phyloP scores from a whole-genome alignment of 2,888 invertebrate species.

The Nymphalis urticae region DNA sequence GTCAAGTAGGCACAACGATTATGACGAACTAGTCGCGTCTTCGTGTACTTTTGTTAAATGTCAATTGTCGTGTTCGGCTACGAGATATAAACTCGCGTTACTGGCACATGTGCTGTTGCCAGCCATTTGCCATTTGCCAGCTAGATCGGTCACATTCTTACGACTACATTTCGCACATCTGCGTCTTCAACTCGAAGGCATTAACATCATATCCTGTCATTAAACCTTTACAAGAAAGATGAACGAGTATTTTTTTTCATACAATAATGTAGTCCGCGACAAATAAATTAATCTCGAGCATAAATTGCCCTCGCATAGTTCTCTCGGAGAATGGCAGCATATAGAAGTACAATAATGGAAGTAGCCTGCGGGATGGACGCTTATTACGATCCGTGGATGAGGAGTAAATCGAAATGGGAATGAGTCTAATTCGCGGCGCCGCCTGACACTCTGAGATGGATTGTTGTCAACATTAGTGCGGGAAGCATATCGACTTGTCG shows the following conservation, averaged over 20 bases:
- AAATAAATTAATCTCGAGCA: constrained; percentile 68
- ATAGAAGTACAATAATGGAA: constrained; percentile 56
- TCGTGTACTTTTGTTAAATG: constrained; percentile 27
- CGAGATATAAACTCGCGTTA: constrained; percentile 20
- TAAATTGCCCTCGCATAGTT: constrained; percentile 66
- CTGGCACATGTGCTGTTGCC: constrained; percentile 59
- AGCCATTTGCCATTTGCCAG: constrained; percentile 32
- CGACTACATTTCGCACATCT: constrained; percentile 71
- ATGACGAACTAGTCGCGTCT: constrained; percentile 7
- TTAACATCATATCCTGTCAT: constrained; percentile 77
- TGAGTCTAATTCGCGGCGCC: constrained; percentile 77
- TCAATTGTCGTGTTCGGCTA: constrained; percentile 29
- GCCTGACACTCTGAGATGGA: constrained; percentile 76
- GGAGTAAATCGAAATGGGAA: constrained; percentile 78
- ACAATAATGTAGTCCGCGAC: constrained; percentile 64
- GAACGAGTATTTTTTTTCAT: constrained; percentile 56
- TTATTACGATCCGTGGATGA: constrained; percentile 61
- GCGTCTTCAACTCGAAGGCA: constrained; percentile 52
- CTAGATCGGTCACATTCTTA: constrained; percentile 62
- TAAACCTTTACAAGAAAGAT: constrained; percentile 66
- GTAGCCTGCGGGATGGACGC: constrained; percentile 52
- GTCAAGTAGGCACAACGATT: constrained; percentile 3
- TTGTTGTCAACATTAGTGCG: constrained; percentile 79
- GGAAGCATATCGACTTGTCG: constrained; percentile 75
- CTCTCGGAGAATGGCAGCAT: constrained; percentile 49